Evolutionary conservation across 2,888 invertebrate species (phyloP).

Genomic region (Geophilus truncorum): DNA sequence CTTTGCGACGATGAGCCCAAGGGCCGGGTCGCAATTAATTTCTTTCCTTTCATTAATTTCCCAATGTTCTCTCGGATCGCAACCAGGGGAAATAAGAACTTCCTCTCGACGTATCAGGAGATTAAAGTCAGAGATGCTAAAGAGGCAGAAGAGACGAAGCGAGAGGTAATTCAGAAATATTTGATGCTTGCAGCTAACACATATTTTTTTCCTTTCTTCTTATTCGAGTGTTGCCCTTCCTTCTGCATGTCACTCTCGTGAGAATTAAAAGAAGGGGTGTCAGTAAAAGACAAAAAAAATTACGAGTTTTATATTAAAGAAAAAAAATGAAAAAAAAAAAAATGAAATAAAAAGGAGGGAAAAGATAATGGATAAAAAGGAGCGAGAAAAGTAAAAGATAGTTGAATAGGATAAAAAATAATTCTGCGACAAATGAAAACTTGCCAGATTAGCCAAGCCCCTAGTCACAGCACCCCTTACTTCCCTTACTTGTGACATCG

Average conservation of each 20-base stretch:
- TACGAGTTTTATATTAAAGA: neutral
- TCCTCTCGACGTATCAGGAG: slow-evolving; percentile 20
- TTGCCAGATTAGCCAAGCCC: slow-evolving; percentile 8
- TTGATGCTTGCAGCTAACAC: slow-evolving; percentile 20
- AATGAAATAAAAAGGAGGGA: neutral
- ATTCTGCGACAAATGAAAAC: slow-evolving; percentile 12
- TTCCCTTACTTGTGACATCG: neutral
- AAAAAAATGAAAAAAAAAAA: neutral
- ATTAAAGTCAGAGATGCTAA: slow-evolving; percentile 20
- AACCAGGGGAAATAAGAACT: slow-evolving; percentile 15
- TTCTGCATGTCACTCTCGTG: neutral
- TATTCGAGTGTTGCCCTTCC: slow-evolving; percentile 1
- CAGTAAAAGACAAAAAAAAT: slow-evolving; percentile 28
- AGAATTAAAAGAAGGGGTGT: slow-evolving; percentile 27
- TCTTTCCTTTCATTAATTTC: slow-evolving; percentile 20
- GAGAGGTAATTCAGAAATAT: slow-evolving; percentile 20
- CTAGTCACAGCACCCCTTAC: neutral
- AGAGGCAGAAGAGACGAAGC: slow-evolving; percentile 20
- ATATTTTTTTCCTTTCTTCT: neutral
- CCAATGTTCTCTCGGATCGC: slow-evolving; percentile 16
- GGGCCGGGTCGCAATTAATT: slow-evolving; percentile 20
- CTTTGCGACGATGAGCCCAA: slow-evolving; percentile 16
- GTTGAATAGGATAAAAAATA: slow-evolving; percentile 11
- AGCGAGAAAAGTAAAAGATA: neutral
- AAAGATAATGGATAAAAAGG: neutral